Evolutionary conservation across 2,113 vertebrate species (phyloP), one percentile per base, ranked within the genome.

Genomic region (Tetrao urogallus): DNA sequence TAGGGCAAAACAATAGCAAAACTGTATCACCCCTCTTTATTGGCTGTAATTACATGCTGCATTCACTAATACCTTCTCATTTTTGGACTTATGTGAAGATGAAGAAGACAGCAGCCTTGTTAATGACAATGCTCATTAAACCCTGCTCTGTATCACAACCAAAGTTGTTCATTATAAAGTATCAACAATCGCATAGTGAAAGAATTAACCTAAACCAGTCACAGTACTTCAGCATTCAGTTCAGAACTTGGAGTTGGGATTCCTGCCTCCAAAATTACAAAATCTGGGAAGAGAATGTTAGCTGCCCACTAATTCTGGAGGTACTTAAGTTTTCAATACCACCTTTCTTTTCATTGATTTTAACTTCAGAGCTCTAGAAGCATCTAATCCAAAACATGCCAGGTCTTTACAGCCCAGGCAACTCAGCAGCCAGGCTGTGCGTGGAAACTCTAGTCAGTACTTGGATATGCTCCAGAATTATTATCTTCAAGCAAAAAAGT

Each of bases 401-500:
- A 80, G 20, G 28, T 7, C 58, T 73, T 89, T 30, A 70, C 15
- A 61, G 48, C 10, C 42, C n/a, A 32, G 71, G 21, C 16, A 70
- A 17, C 36, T 65, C 43, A 80, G 66, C 34, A 76, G 36, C 20
- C 40, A 82, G 6, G 19, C 71, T 73, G 43, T 61, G 63, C 6
- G 4, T 12, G 0, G 0, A 80, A 60, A n/a, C 8, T 88, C 43
- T 84, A 85, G 89, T 79, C 48, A 28, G 21, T 28, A 66, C 66
- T 50, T 70, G 79, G 79, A 79, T 70, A 85, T 42, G 30, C 22
- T 70, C 36, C 82, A 89, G 63, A 85, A 85, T 82, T 91, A 69
- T 54, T 1, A 0, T 13, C 4, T 64, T 47, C 27, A 87, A 36
- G 69, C 32, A 50, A 64, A 90, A 90, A 81, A 75, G 1, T 0